Evolutionary conservation across 2,113 vertebrate genomes (phyloP).

Genomic region (Hoplias malabaricus): DNA sequence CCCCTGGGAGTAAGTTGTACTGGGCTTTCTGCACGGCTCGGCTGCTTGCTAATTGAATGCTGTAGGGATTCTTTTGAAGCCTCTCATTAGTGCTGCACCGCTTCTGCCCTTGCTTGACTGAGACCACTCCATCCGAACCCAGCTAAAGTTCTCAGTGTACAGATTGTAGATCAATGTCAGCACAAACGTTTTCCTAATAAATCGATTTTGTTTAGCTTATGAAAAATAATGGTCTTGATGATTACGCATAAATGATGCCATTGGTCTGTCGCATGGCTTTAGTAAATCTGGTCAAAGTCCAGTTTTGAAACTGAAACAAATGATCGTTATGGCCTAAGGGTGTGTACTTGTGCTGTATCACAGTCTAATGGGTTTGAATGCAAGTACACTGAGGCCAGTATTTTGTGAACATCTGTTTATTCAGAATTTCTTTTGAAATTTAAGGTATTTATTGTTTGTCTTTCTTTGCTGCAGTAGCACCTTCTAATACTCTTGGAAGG

Average conservation of each 20-base stretch:
- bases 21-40: background rate
- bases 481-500: too few species aligned
- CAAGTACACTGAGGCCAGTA: too few species aligned
- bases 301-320: background rate
- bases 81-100: background rate
- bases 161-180: background rate
- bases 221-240: background rate
- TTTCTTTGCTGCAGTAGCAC: too few species aligned
- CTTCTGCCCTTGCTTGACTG: background rate
- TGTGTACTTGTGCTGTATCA: background rate
- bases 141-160: background rate
- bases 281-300: background rate
- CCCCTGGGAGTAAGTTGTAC: background rate
- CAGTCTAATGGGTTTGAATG: too few species aligned
- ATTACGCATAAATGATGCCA: background rate
- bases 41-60: background rate
- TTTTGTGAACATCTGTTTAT: too few species aligned
- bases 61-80: conserved; percentile 11
- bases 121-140: background rate
- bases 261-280: background rate
- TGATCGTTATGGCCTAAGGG: background rate
- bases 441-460: too few species aligned
- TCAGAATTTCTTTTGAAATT: too few species aligned
- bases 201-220: background rate
- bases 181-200: background rate